A percentile compares a stretch with the other conserved stretches of the same genome.
Evolutionary conservation across 2,113 vertebrate genomes (phyloP).

Genomic region (Pseudorectes ferrugineus): DNA sequence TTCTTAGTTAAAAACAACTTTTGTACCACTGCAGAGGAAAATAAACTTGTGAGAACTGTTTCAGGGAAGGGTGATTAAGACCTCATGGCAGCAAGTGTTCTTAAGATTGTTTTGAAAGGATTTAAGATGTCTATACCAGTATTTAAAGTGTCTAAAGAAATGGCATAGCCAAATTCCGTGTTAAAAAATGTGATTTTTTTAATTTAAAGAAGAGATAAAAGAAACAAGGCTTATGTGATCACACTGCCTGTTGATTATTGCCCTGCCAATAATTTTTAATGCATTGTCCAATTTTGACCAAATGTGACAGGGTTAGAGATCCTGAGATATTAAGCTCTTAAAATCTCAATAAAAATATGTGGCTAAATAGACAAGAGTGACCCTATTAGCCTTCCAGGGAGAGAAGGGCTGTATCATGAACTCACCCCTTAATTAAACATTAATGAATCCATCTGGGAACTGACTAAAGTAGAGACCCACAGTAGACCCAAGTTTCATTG

Average conservation of each 20-base stretch:
- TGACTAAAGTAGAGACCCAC: neutral
- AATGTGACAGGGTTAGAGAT: neutral
- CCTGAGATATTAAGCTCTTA: constrained; percentile 3
- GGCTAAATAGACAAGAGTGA: constrained; percentile 10
- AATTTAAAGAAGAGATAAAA: neutral
- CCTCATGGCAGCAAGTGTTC: constrained; percentile 47
- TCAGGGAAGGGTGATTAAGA: constrained; percentile 23
- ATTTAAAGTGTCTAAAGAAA: neutral
- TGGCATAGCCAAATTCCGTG: neutral
- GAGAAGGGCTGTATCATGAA: constrained; percentile 16
- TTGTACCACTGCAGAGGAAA: constrained; percentile 9
- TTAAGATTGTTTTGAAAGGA: constrained; percentile 41
- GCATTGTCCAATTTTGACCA: neutral
- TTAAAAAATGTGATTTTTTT: constrained; percentile 17
- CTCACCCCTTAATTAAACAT: constrained; percentile 20
- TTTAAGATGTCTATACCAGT: neutral
- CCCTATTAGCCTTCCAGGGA: constrained; percentile 21
- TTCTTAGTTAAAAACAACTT: neutral
- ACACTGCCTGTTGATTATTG: neutral
- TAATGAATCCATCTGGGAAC: constrained; percentile 35
- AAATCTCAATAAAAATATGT: constrained; percentile 26
- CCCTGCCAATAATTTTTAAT: constrained; percentile 2
- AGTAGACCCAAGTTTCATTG: neutral
- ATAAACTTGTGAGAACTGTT: constrained; percentile 15
- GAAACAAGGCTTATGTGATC: neutral